Conservation (phyloP, 2,113 vertebrate species). For the Dolichallabes microphthalmus region DNA sequence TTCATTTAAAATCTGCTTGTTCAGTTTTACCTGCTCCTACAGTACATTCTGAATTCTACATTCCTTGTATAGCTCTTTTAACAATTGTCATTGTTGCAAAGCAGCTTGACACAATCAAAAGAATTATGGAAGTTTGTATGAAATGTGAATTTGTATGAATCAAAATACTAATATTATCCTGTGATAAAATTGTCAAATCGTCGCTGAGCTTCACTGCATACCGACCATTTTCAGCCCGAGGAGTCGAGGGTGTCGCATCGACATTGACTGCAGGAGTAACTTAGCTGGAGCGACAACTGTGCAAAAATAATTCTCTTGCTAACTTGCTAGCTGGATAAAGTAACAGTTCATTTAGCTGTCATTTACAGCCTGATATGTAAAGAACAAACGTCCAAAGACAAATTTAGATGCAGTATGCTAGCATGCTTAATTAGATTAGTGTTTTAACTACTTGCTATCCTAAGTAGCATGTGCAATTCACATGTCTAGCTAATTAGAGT, state of each 20-base stretch:
- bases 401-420: not conserved
- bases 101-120: too few relatives aligned
- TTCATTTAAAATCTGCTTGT: not conserved
- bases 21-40: not conserved
- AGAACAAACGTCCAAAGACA: not conserved
- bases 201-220: not conserved
- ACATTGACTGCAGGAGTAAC: not conserved
- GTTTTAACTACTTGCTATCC: not conserved
- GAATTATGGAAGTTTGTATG: too few relatives aligned
- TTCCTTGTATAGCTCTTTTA: not conserved
- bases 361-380: not conserved
- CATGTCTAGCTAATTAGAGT: not conserved
- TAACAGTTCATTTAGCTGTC: not conserved
- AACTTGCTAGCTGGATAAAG: not conserved
- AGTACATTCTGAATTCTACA: not conserved
- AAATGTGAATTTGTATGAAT: too few relatives aligned
- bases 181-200: not conserved
- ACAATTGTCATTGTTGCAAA: too few relatives aligned
- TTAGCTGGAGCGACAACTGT: not conserved
- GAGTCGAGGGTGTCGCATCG: not conserved
- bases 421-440: not conserved
- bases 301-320: not conserved
- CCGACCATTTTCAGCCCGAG: not conserved
- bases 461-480: not conserved
- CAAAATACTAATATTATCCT: too few relatives aligned